Conservation (phyloP, 2,113 vertebrate species). For the Meleagris gallopavo region DNA sequence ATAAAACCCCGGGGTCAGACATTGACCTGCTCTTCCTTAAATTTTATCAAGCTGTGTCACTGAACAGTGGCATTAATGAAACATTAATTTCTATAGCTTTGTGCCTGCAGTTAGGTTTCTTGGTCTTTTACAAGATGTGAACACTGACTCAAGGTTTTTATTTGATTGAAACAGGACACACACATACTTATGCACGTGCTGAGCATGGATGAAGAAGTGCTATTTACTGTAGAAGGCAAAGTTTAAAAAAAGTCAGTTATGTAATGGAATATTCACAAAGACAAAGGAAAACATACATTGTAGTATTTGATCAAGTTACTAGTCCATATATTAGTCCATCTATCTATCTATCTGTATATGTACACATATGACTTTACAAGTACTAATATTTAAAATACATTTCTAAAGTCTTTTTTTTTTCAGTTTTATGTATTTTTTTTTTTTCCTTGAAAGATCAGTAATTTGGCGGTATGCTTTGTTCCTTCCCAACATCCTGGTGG, state of each 20-base stretch:
- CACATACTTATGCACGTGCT: not conserved
- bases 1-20: not conserved
- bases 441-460: not conserved
- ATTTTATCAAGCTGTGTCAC: not conserved
- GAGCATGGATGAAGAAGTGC: not conserved
- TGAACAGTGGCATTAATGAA: not conserved
- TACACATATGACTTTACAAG: not conserved
- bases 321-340: not conserved
- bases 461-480: not conserved
- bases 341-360: too few relatives aligned
- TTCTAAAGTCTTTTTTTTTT: not conserved
- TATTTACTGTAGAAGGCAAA: not conserved
- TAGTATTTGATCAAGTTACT: not conserved
- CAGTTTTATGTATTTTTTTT: not conserved
- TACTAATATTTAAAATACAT: not conserved
- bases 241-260: not conserved
- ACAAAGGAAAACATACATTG: not conserved
- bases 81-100: not conserved
- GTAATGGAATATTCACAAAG: not conserved
- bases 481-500: not conserved
- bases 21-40: not conserved
- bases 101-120: not conserved
- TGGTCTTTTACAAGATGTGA: not conserved
- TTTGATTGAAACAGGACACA: not conserved
- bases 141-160: not conserved